Percentiles rank a stretch among this genome's conserved stretches.
These are phyloP conservation scores for Mystacides longicornis DNA, from an alignment of 2,888 invertebrate species.

Conservation along the genomic window DNA sequence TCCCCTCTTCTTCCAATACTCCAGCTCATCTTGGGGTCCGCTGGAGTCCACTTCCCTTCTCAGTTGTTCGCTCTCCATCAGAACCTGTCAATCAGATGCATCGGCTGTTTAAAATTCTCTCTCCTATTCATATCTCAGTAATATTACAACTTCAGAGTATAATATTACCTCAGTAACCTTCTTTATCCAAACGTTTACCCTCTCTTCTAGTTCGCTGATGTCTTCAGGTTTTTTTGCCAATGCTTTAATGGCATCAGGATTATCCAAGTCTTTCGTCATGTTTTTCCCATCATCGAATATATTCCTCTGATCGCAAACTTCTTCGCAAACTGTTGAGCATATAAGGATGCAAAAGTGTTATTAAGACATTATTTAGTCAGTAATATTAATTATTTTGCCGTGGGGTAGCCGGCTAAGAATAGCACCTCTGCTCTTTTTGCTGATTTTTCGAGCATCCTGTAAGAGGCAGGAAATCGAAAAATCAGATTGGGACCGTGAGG, in stretches of 20 bases:
- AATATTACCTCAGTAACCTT: slow-evolving; percentile 61
- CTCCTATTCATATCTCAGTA: not conserved
- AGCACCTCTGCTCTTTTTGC: too few relatives aligned
- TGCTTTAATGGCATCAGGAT: slow-evolving; percentile 61
- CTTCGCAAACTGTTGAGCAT: slow-evolving; percentile 62
- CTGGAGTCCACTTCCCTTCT: slow-evolving; percentile 85
- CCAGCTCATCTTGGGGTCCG: slow-evolving; percentile 90
- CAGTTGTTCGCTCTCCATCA: slow-evolving; percentile 88
- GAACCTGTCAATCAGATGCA: slow-evolving; percentile 41
- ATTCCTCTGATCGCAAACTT: slow-evolving; percentile 71
- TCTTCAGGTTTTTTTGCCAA: slow-evolving; percentile 60
- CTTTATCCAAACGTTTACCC: slow-evolving; percentile 74
- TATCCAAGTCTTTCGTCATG: slow-evolving; percentile 53
- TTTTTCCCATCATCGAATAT: slow-evolving; percentile 67
- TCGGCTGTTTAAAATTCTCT: not conserved
- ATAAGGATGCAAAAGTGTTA: not conserved
- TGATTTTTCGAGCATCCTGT: too few relatives aligned
- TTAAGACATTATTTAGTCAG: not conserved
- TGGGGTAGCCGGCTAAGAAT: too few relatives aligned
- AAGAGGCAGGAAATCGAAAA: too few relatives aligned
- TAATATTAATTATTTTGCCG: not conserved
- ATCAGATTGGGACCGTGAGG: too few relatives aligned
- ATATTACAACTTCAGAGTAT: too few relatives aligned
- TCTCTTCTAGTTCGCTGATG: slow-evolving; percentile 59
- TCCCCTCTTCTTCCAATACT: slow-evolving; percentile 93